Base-by-base conservation (phyloP, 92 coral and sea anemone genomes). In the Actinostola sp. region DNA sequence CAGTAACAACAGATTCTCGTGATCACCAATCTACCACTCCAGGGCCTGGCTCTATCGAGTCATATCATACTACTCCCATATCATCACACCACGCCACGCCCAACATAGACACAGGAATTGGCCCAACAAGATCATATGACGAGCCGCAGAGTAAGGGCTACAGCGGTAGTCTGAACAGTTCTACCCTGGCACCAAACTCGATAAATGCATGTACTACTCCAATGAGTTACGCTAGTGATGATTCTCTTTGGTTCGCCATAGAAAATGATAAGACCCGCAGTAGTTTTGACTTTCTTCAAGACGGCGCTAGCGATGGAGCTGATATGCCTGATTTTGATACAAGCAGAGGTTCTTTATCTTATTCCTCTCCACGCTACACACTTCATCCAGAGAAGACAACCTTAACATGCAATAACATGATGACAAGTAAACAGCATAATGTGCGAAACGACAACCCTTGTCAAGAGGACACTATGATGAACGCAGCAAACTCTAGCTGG, bases 241-340 rank as follows among this genome's bases (percentile, higher is more conserved):
- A 74, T 39, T 74, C 80, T 1, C 38, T 74, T n/a, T 74, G 80
- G 80, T 50, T 29, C 8, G 80, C 80, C 19, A 46, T 74, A 5
- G 61, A 74, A 29, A 49, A 63, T 49, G 80, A 63, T 16, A 27
- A 42, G 15, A 62, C 28, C 30, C 35, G 26, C 27, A 42, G 32
- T 4, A 34, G 25, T n/a, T 0, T 31, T 30, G 72, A 67, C 16
- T 57, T 6, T 16, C 36, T 57, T 0, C 25, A 14, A 21, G 39
- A 57, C 63, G 13, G 9, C n/a, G 23, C n/a, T 46, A 3, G 42
- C 42, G 4, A 4, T 36, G 42, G 42, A 36, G 11, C 11, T 36
- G 11, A 36, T 11, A 36, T 4, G 42, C 4, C 42, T 36, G 42
- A n/a, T n/a, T n/a, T n/a, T n/a, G n/a, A n/a, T n/a, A n/a, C n/a